A percentile compares a stretch with the other conserved stretches of the same genome.
phyloP scores from a whole-genome alignment of 2,888 invertebrate species.

The Empis stercorea region DNA sequence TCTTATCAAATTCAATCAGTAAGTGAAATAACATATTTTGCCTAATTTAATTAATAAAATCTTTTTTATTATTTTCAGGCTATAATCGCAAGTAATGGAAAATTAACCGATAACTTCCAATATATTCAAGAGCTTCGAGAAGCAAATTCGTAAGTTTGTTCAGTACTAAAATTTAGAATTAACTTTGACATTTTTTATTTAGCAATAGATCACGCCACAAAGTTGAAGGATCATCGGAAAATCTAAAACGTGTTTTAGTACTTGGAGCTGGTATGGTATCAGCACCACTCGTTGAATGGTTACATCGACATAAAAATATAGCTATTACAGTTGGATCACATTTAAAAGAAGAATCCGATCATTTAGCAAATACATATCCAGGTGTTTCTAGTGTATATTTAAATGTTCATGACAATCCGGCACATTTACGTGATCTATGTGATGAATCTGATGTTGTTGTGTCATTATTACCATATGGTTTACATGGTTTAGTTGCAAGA shows the following conservation, averaged over 20 bases:
- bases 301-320: constrained; percentile 67
- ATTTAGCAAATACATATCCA: constrained; percentile 60
- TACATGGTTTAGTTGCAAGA: constrained; percentile 77
- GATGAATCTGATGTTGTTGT: constrained; percentile 63
- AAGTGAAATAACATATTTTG: constrained; percentile 4
- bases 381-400: constrained; percentile 70
- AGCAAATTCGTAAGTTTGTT: constrained; percentile 41
- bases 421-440: constrained; percentile 54
- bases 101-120: constrained; percentile 80
- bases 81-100: constrained; percentile 91
- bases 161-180: not conserved
- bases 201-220: constrained; percentile 57
- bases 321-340: constrained; percentile 80
- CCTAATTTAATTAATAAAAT: constrained; percentile 4
- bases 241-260: constrained; percentile 65
- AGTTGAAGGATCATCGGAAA: constrained; percentile 47
- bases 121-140: constrained; percentile 86
- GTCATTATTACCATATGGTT: constrained; percentile 79
- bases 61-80: constrained; percentile 45
- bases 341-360: constrained; percentile 78
- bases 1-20: constrained; percentile 30
- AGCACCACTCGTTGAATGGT: constrained; percentile 87
- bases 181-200: constrained; percentile 16
- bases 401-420: constrained; percentile 63
- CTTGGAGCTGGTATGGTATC: constrained; percentile 94